Evolutionary conservation across 1,140 invertebrate genomes (phyloP).

Genomic region (Drosophila obscura): DNA sequence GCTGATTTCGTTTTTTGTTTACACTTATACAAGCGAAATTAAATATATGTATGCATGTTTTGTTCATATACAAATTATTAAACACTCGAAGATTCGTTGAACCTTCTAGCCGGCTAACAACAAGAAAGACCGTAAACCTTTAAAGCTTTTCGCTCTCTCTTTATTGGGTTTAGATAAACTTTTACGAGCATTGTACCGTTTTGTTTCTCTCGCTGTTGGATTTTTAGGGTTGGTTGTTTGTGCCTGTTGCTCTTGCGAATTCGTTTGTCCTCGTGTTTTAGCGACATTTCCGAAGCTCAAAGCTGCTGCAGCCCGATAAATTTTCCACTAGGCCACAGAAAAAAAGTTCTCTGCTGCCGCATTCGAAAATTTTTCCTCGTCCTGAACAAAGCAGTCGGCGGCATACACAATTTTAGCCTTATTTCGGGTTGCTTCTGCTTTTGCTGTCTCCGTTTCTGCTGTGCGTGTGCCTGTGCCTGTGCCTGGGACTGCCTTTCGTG

Average conservation of each 20-base stretch:
- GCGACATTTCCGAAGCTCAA: conserved; percentile 48
- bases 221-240: conserved; percentile 61
- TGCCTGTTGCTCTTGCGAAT: conserved; percentile 53
- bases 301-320: conserved; percentile 54
- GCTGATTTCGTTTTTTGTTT: conserved; percentile 73
- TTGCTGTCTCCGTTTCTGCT: conserved; percentile 37
- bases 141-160: conserved; percentile 27
- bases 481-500: conserved; percentile 27
- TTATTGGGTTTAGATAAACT: conserved; percentile 41
- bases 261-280: conserved; percentile 43
- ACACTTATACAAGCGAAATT: conserved; percentile 27
- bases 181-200: conserved; percentile 16
- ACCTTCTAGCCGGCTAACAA: conserved; percentile 33
- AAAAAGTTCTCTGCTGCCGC: conserved; percentile 36
- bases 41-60: background rate
- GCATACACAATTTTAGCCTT: conserved; percentile 18
- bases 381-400: conserved; percentile 18
- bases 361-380: conserved; percentile 60
- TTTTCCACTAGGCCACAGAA: conserved; percentile 66
- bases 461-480: conserved; percentile 50
- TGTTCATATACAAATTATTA: conserved; percentile 11
- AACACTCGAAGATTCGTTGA: conserved; percentile 37
- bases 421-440: conserved; percentile 23
- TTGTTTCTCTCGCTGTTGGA: conserved; percentile 19
- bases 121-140: conserved; percentile 29